Conservation (phyloP, 2,113 vertebrate genomes). For the Butorides virescens region DNA sequence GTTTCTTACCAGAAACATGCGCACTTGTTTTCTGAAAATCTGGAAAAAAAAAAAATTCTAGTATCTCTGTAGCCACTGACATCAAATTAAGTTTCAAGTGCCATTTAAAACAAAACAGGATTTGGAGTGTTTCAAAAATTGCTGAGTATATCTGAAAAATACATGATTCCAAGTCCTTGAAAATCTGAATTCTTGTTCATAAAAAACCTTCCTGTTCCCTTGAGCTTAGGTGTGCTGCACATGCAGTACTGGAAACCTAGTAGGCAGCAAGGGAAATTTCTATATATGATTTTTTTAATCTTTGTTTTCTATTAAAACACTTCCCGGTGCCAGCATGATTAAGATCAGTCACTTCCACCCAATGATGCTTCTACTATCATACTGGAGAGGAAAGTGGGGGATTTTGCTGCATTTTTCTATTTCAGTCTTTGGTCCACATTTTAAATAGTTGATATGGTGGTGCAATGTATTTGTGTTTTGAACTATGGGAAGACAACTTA, state of each 20-base stretch:
- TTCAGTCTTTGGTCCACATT: neutral
- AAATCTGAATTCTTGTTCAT: neutral
- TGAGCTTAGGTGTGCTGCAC: neutral
- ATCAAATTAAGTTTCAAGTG: neutral
- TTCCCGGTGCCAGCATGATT: neutral
- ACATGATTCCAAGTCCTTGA: neutral
- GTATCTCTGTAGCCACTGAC: neutral
- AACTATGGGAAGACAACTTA: neutral
- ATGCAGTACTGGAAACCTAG: neutral
- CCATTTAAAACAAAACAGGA: neutral
- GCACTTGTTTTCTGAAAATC: neutral
- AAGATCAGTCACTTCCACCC: neutral
- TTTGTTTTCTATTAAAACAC: neutral
- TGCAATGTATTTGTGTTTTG: neutral
- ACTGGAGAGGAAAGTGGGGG: neutral
- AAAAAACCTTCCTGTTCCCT: neutral
- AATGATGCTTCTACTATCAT: neutral
- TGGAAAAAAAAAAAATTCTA: neutral
- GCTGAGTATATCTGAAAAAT: neutral
- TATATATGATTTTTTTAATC: neutral
- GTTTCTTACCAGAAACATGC: neutral
- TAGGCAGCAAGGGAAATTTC: neutral
- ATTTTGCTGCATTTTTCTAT: neutral
- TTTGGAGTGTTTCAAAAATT: neutral
- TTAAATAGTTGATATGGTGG: neutral